Percentiles rank a stretch among this genome's conserved stretches.
Conservation (phyloP, 2,797 vertebrate genomes). For the Sardinella longiceps region DNA sequence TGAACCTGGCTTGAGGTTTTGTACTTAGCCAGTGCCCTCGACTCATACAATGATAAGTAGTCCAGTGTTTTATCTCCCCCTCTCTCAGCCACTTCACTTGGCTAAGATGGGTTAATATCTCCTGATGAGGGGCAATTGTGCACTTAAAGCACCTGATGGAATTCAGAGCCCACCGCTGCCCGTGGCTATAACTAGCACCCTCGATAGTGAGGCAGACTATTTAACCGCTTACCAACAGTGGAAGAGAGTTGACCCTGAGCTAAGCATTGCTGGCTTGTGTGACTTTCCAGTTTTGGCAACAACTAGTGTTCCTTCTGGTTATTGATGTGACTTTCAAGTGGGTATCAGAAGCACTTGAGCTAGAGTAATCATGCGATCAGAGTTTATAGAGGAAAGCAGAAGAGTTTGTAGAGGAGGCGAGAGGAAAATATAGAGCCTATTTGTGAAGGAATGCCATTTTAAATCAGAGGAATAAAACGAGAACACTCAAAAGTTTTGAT, state of each 20-base stretch:
- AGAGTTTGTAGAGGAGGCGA: too few species aligned
- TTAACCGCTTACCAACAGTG: background rate
- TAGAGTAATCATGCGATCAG: too few species aligned
- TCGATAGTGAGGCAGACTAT: background rate
- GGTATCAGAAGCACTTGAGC: too few species aligned
- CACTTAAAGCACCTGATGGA: conserved; percentile 54
- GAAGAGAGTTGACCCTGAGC: background rate
- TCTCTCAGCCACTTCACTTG: background rate
- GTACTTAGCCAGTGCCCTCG: conserved; percentile 70
- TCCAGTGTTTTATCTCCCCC: conserved; percentile 40
- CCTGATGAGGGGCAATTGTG: conserved; percentile 68
- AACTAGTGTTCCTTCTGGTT: background rate
- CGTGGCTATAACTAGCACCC: background rate
- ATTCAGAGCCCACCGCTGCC: conserved; percentile 23
- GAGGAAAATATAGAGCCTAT: too few species aligned
- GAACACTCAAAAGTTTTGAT: too few species aligned
- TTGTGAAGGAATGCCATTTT: too few species aligned
- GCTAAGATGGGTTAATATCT: conserved; percentile 46
- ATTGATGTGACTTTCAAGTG: background rate
- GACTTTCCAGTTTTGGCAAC: background rate
- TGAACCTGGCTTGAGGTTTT: conserved; percentile 70
- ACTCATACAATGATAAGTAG: conserved; percentile 69
- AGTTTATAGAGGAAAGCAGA: too few species aligned
- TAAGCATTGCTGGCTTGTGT: background rate
- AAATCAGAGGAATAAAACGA: too few species aligned